These are phyloP conservation scores for Eonycteris spelaea DNA, from an alignment of 2,113 vertebrate genomes.

Conservation along the genomic window DNA sequence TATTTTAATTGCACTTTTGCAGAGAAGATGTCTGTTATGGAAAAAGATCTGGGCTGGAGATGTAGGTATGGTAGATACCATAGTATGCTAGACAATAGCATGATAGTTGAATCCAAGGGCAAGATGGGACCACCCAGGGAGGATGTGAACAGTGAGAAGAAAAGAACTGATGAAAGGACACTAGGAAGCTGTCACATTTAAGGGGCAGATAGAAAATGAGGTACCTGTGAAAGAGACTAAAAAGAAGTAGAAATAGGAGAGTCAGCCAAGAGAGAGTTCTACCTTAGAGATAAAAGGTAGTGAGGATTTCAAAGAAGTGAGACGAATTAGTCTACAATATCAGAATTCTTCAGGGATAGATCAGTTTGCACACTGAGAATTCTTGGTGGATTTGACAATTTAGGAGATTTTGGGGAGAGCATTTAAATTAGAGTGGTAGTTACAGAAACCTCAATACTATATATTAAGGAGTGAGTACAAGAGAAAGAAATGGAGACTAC, in stretches of 20 bases:
- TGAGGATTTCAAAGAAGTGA: neutral
- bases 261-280: neutral
- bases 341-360: neutral
- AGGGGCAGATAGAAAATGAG: neutral
- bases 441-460: neutral
- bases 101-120: neutral
- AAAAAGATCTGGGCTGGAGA: conserved; percentile 19
- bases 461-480: neutral
- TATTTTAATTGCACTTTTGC: neutral
- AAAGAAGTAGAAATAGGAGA: neutral
- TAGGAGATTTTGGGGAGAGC: neutral
- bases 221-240: neutral
- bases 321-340: neutral
- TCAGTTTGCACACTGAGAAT: neutral
- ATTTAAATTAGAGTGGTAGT: neutral
- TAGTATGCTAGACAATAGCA: neutral
- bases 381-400: neutral
- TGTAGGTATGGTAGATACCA: neutral
- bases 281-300: neutral
- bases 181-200: neutral
- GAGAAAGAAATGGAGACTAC: neutral
- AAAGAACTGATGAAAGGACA: neutral
- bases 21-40: neutral
- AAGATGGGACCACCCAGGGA: neutral
- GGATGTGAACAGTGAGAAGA: neutral